Percentiles rank a stretch among this genome's conserved stretches.
Conservation (phyloP, 2,888 invertebrate genomes). For the Caenorhabditis sp. region DNA sequence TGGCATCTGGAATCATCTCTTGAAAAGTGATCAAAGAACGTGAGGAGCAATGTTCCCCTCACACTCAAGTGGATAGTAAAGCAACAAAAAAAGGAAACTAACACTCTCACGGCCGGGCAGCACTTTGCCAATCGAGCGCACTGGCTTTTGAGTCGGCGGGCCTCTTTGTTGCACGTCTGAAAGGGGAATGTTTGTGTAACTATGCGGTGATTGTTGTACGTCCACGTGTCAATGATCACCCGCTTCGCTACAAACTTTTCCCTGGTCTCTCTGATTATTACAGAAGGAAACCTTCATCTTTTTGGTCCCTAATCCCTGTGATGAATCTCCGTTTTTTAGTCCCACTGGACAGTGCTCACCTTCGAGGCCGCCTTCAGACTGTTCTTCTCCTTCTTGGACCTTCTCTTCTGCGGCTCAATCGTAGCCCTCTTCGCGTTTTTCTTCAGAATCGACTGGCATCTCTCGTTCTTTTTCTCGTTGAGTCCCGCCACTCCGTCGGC, state of each 20-base stretch:
- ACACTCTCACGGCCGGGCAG: conserved; percentile 62
- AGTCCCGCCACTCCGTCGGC: conserved; percentile 34
- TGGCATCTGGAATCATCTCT: conserved; percentile 58
- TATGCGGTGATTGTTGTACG: conserved; percentile 22
- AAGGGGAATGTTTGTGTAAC: conserved; percentile 29
- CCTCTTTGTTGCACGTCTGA: conserved; percentile 63
- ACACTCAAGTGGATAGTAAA: neutral
- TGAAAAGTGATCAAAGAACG: neutral
- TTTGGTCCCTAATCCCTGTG: too few relatives aligned
- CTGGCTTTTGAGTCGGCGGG: conserved; percentile 60
- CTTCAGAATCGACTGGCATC: conserved; percentile 56
- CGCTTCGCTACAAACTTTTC: too few relatives aligned
- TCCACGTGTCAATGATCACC: conserved; percentile 8
- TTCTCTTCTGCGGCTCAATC: conserved; percentile 55
- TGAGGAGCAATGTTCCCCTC: too few relatives aligned
- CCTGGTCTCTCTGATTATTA: too few relatives aligned
- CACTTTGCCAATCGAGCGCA: conserved; percentile 64
- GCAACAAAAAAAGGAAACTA: conserved; percentile 11
- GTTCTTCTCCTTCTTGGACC: conserved; percentile 55
- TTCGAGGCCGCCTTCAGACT: conserved; percentile 55
- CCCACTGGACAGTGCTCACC: conserved; percentile 18
- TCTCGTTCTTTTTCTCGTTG: conserved; percentile 52
- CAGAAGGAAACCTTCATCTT: too few relatives aligned
- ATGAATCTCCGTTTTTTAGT: neutral
- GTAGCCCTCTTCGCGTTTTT: conserved; percentile 56